A percentile compares a stretch with the other conserved stretches of the same genome.
These are phyloP conservation scores for Shinisaurus crocodilurus DNA, from an alignment of 2,113 vertebrate genomes.

Conservation along the genomic window DNA sequence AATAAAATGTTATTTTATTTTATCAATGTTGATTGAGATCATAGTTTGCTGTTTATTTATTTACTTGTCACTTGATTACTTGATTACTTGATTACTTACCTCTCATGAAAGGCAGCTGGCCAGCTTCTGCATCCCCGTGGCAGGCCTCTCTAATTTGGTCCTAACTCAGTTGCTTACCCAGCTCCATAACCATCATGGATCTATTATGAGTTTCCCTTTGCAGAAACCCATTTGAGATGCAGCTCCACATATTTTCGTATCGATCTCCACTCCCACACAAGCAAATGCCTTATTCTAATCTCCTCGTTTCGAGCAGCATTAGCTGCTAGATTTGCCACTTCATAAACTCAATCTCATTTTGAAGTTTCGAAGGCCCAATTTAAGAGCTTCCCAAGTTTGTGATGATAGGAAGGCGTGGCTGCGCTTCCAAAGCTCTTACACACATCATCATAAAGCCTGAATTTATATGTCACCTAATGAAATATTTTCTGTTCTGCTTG, in stretches of 20 bases:
- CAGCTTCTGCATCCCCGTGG: not conserved
- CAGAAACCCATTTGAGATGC: conserved; percentile 9
- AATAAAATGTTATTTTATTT: not conserved
- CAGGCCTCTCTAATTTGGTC: not conserved
- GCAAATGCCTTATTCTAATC: conserved; percentile 7
- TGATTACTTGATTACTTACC: not conserved
- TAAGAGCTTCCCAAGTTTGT: not conserved
- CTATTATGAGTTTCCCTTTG: not conserved
- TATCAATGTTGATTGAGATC: not conserved
- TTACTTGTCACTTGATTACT: not conserved
- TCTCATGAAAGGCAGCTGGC: not conserved
- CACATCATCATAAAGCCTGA: not conserved
- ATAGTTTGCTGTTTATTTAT: not conserved
- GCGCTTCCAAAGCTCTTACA: not conserved
- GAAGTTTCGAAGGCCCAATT: not conserved
- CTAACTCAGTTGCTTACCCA: not conserved
- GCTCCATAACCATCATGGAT: conserved; percentile 8
- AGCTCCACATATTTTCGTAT: not conserved
- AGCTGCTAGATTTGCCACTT: conserved; percentile 14
- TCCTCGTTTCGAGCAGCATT: conserved; percentile 4
- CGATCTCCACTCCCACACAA: not conserved
- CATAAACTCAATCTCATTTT: not conserved
- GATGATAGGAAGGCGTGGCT: not conserved
- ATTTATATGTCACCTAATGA: not conserved
- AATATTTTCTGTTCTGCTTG: conserved; percentile 11